Evolutionary conservation across 2,888 invertebrate species (phyloP), one percentile per base, ranked within the genome.

Genomic region (Dryocosmus kuriphilus): DNA sequence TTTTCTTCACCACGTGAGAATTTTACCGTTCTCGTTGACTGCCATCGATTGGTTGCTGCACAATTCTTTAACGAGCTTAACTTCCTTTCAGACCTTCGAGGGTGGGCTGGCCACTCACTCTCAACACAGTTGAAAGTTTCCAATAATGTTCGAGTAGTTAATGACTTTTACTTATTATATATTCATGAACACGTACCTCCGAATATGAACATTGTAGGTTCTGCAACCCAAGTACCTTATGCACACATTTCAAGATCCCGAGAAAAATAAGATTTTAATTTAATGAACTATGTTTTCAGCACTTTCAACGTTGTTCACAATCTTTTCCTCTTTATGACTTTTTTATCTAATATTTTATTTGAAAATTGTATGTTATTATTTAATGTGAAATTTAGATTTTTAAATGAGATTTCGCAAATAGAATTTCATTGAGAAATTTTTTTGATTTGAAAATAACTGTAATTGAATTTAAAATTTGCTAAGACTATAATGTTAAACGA

Each of bases 1-100:
- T 67, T 63, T 67, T 55, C 77, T 85, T 83, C 79, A 80, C 77
- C 82, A 81, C 80, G 85, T 83, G 85, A 84, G 81, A 85, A 87
- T 86, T 86, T 85, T 80, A 83, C 77, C 78, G 74, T 82, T 67
- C 80, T 80, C 78, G 63, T 75, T 81, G 80, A 74, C 79, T 76
- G 71, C 75, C 80, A 85, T 87, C 85, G 85, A 88, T 86, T 86
- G 81, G 79, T 77, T 77, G 80, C 82, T 79, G 81, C 83, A 85
- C 82, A 81, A 85, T 85, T 85, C 84, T 86, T 88, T 85, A 87
- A 86, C 84, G 84, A 88, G 84, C 86, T 87, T 84, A 88, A 87
- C 87, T 86, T 85, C 76, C 78, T 30, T 82, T 82, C 74, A 78
- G 76, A 84, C 83, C 80, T 38, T 32, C 77, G 55, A 51, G 30